Conservation (phyloP, 1,140 invertebrate genomes). For the Marisa cornuarietis region DNA sequence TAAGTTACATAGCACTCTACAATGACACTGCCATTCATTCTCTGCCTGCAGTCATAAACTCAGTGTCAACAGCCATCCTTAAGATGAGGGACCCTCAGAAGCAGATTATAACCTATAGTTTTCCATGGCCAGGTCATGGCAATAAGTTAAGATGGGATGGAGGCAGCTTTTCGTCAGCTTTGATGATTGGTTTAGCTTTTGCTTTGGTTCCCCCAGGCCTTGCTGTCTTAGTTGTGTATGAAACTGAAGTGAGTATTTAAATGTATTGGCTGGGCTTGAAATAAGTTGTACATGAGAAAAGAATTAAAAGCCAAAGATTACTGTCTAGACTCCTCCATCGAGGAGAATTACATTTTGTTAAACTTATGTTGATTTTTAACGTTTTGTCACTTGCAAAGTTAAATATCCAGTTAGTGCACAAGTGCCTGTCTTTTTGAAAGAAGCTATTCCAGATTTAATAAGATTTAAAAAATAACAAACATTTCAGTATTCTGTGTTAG, state of each 20-base stretch:
- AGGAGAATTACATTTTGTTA: no score
- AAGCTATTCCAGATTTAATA: no score
- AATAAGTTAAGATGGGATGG: constrained; percentile 77
- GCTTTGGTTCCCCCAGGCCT: constrained; percentile 79
- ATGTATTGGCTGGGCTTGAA: no score
- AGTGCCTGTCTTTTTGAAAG: no score
- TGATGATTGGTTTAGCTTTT: constrained; percentile 83
- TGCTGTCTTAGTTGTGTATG: constrained; percentile 83
- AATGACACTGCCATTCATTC: constrained; percentile 84
- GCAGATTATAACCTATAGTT: constrained; percentile 50
- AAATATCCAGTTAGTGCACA: no score
- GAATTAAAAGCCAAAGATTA: no score
- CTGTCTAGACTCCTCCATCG: no score
- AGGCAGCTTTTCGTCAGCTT: constrained; percentile 76
- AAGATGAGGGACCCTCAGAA: constrained; percentile 19
- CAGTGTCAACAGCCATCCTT: constrained; percentile 78
- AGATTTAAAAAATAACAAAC: no score
- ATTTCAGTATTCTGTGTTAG: no score
- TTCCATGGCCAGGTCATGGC: constrained; percentile 78
- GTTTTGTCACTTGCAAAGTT: no score
- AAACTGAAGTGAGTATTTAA: constrained; percentile 76
- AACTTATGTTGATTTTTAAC: no score
- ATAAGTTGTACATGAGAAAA: no score
- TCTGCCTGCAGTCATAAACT: constrained; percentile 79
- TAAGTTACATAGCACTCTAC: constrained; percentile 76